Conservation (phyloP, 2,113 vertebrate species). For the Cyprinodon tularosa region DNA sequence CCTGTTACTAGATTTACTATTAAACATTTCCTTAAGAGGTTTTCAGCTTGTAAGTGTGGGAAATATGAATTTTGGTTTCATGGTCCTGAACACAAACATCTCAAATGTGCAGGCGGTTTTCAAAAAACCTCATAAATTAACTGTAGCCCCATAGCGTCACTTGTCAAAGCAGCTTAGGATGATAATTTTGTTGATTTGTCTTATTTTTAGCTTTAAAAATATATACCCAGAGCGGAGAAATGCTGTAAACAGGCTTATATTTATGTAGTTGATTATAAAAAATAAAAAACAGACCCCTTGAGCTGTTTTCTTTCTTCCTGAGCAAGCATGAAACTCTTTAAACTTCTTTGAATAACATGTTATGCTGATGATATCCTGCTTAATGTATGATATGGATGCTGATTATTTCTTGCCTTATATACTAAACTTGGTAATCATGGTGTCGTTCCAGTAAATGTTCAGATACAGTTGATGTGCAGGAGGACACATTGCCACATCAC, state of each 20-base stretch:
- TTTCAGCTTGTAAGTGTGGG: no score
- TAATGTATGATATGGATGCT: not conserved
- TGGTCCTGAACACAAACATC: no score
- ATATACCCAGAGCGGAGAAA: not conserved
- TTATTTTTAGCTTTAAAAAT: not conserved
- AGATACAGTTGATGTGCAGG: not conserved
- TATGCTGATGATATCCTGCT: slow-evolving; percentile 11
- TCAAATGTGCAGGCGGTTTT: not conserved
- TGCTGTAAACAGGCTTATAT: not conserved
- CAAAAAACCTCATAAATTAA: not conserved
- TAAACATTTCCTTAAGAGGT: no score
- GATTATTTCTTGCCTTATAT: not conserved
- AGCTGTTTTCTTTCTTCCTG: not conserved
- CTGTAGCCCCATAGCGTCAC: no score
- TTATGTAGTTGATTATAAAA: not conserved
- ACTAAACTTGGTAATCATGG: not conserved
- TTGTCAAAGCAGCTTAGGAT: not conserved
- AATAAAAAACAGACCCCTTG: not conserved
- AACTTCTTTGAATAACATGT: not conserved
- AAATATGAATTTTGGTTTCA: no score
- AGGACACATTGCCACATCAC: not conserved
- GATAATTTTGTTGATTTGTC: not conserved
- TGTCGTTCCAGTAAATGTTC: not conserved
- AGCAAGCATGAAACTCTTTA: not conserved
- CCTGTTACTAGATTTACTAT: not conserved